Evolutionary conservation across 2,113 vertebrate genomes (phyloP).

Genomic region (Butorides virescens): DNA sequence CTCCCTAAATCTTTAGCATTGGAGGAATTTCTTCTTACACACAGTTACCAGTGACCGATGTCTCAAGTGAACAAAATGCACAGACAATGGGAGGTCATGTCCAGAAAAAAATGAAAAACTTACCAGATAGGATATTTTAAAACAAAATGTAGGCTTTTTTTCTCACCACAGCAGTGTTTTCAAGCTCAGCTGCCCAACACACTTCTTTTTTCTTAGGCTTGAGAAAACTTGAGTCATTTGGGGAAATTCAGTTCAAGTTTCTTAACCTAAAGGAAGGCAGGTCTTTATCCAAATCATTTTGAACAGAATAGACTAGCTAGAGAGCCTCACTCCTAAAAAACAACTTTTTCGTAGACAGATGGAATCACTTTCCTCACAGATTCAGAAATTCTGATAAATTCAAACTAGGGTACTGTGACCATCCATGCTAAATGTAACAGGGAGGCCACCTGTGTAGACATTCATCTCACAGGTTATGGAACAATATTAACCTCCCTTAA

Average conservation of each 20-base stretch:
- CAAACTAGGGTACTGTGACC: not conserved
- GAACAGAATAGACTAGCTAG: not conserved
- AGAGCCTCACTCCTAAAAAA: not conserved
- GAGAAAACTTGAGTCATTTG: not conserved
- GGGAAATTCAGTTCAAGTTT: not conserved
- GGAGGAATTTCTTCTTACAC: not conserved
- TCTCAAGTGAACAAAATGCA: not conserved
- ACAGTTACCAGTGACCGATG: not conserved
- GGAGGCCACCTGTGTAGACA: not conserved
- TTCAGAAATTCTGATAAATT: not conserved
- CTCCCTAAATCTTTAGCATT: not conserved
- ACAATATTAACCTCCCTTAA: not conserved
- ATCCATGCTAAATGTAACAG: not conserved
- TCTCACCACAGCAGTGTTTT: not conserved
- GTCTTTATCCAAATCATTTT: not conserved
- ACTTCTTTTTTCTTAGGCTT: not conserved
- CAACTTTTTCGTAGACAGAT: not conserved
- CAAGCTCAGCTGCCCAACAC: not conserved
- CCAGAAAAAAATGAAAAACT: not conserved
- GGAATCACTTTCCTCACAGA: not conserved
- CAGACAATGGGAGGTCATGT: not conserved
- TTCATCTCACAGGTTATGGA: not conserved
- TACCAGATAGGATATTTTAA: not conserved
- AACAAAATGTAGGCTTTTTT: not conserved
- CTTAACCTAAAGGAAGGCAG: not conserved